Conservation (phyloP, 2,113 vertebrate species). For the Numenius arquata region DNA sequence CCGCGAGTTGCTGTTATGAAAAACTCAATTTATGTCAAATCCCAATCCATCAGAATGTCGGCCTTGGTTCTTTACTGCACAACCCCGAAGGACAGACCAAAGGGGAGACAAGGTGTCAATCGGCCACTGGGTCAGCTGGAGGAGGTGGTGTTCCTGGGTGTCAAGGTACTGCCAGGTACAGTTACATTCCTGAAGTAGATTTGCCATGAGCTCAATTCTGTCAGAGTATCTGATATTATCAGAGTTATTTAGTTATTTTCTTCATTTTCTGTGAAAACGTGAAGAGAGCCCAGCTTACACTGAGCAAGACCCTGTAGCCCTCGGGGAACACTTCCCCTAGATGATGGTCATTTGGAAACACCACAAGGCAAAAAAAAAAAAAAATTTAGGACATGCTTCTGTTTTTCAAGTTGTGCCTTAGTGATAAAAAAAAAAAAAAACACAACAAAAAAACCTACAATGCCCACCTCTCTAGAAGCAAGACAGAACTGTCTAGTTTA, state of each 20-base stretch:
- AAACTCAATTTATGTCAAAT: fast-evolving
- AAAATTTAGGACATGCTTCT: fast-evolving
- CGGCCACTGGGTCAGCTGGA: background rate
- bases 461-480: background rate
- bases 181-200: fast-evolving
- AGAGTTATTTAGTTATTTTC: fast-evolving
- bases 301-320: fast-evolving
- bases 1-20: fast-evolving
- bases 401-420: background rate
- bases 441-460: no score
- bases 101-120: fast-evolving
- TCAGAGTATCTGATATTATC: fast-evolving
- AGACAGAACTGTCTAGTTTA: no score
- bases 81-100: background rate
- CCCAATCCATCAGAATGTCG: fast-evolving
- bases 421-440: no score
- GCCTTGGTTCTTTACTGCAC: fast-evolving
- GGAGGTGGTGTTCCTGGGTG: no score
- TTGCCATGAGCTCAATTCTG: fast-evolving
- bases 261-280: background rate
- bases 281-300: fast-evolving
- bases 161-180: fast-evolving
- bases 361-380: no score
- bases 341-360: fast-evolving
- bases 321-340: background rate